phyloP scores from a whole-genome alignment of 2,797 vertebrate species.

The Chlorospingus flavigularis region DNA sequence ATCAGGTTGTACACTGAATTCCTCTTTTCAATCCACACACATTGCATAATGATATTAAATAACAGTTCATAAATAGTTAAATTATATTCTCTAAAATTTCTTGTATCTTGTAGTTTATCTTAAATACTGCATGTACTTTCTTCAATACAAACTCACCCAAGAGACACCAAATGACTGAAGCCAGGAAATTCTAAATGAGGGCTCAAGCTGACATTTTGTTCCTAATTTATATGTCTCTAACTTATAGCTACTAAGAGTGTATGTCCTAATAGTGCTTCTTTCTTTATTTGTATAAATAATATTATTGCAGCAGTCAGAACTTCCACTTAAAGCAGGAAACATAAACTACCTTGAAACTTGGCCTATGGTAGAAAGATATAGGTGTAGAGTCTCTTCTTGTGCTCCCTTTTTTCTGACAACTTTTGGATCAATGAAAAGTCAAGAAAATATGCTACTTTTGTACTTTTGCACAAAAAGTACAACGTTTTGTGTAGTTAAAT shows the following conservation, averaged over 20 bases:
- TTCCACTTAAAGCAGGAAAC: not conserved
- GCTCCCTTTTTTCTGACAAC: not conserved
- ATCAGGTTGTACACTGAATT: not conserved
- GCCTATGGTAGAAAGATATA: not conserved
- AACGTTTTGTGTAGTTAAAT: not conserved
- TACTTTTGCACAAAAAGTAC: not conserved
- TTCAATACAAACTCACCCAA: slow-evolving; percentile 32
- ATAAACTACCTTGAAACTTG: not conserved
- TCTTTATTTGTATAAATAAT: slow-evolving; percentile 9
- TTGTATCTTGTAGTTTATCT: not conserved
- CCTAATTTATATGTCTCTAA: not conserved
- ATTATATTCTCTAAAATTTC: not conserved
- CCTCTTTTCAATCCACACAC: not conserved
- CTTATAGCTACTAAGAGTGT: not conserved
- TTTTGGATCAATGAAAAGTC: not conserved
- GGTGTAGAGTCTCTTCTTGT: not conserved
- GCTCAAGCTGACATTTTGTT: not conserved
- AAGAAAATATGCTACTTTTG: not conserved
- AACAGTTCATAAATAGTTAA: not conserved
- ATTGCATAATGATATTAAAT: not conserved
- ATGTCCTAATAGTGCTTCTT: not conserved
- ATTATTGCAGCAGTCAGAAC: slow-evolving; percentile 5
- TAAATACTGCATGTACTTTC: slow-evolving; percentile 4
- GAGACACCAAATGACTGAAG: not conserved
- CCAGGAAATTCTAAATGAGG: slow-evolving; percentile 40